Evolutionary conservation across 1,140 invertebrate species (phyloP), one percentile per base, ranked within the genome.

Genomic region (Oryzaephilus surinamensis): DNA sequence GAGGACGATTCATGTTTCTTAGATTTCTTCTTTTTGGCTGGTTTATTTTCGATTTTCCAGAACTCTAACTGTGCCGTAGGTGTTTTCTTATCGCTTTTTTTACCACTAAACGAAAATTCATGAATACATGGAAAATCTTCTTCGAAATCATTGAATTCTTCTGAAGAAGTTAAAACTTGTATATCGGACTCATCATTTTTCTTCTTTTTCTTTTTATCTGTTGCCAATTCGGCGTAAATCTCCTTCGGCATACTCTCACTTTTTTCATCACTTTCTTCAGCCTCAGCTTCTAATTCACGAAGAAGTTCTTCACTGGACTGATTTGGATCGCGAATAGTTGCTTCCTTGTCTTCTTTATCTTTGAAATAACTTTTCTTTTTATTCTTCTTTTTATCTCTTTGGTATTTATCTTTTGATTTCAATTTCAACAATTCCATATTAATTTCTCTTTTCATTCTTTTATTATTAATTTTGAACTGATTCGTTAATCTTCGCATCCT

Each of bases 361-460:
- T 31, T 23, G 10, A 15, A 3, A 15, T 39, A 32, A 16, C 17
- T 12, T 23, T 11, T 34, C 8, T 32, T 39, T 10, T 31, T 19
- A 7, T 8, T 18, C 4, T 29, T 38, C 8, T 16, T 31, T 13
- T n/a, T n/a, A n/a, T n/a, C n/a, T n/a, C n/a, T n/a, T n/a, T n/a
- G n/a, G n/a, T n/a, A n/a, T n/a, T n/a, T n/a, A n/a, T n/a, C n/a
- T n/a, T 29, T 31, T 6, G 39, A 33, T 21, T 34, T 41, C 23
- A 27, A 4, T 35, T 46, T 39, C 12, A 52, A 29, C 24, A 52
- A 34, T 16, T 50, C 50, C 31, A 52, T 32, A 26, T 52, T 52
- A 19, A 52, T 52, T 19, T 50, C 50, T 15, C 48, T 36, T 32
- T 44, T 38, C 27, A 12, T 18, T 16, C 2, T 38, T 29, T 13